Conservation (phyloP, 1,140 invertebrate genomes). For the Aphis craccivora region DNA sequence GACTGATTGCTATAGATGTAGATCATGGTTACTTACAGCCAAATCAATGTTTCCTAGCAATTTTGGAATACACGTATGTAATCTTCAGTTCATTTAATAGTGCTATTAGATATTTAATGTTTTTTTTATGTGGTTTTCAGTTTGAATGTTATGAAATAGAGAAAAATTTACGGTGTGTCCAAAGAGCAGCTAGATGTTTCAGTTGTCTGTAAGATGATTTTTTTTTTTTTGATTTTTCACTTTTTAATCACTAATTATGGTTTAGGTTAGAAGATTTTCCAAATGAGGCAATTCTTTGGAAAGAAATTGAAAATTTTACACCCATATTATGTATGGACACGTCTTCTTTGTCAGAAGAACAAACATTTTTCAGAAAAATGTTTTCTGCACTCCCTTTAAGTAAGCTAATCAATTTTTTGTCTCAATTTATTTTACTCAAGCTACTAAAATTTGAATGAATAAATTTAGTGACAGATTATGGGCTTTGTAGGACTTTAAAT, state of each 20-base stretch:
- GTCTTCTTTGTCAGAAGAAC: constrained; percentile 67
- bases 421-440: background rate
- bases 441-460: background rate
- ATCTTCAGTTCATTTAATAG: background rate
- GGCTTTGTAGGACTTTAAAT: too few species aligned
- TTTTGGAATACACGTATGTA: constrained; percentile 79
- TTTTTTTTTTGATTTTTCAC: background rate
- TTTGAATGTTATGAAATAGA: constrained; percentile 84
- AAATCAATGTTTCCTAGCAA: constrained; percentile 86
- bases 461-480: too few species aligned
- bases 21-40: constrained; percentile 91
- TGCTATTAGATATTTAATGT: background rate
- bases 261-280: constrained; percentile 71
- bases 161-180: constrained; percentile 78
- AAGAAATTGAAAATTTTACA: constrained; percentile 79
- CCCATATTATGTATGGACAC: constrained; percentile 72
- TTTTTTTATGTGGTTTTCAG: constrained; percentile 59
- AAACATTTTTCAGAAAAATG: constrained; percentile 56
- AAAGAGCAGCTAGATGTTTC: constrained; percentile 84
- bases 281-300: constrained; percentile 74
- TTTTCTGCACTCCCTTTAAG: constrained; percentile 51
- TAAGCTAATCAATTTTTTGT: background rate
- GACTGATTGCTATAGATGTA: constrained; percentile 77
- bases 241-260: constrained; percentile 41
- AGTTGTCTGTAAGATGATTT: constrained; percentile 69